phyloP scores from a whole-genome alignment of 2,888 invertebrate genomes.

The Eristalis tenax region DNA sequence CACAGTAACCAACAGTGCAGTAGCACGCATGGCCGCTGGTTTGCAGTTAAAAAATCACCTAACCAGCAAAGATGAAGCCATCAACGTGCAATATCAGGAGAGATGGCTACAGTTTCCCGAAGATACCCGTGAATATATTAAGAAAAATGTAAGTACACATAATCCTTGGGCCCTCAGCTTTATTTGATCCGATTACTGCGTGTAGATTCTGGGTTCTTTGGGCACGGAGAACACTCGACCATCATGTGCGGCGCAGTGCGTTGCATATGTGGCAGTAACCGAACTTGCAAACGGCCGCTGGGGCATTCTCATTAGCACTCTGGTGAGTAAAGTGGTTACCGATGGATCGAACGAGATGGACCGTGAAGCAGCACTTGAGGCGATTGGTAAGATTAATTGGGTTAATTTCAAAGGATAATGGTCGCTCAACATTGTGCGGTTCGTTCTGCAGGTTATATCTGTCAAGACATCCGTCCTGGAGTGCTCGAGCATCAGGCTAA shows the following conservation, averaged over 20 bases:
- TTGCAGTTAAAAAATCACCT: conserved; percentile 98
- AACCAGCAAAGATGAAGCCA: conserved; percentile 94
- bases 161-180: not conserved
- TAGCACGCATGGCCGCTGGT: conserved; percentile 98
- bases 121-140: conserved; percentile 93
- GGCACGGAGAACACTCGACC: conserved; percentile 98
- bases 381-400: conserved; percentile 87
- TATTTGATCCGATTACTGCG: conserved; percentile 26
- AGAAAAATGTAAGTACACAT: conserved; percentile 91
- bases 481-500: conserved; percentile 96
- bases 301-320: conserved; percentile 92
- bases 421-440: not conserved
- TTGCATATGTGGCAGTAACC: conserved; percentile 98
- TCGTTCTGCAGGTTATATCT: conserved; percentile 86
- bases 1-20: conserved; percentile 93
- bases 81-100: conserved; percentile 92
- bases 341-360: conserved; percentile 94
- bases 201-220: conserved; percentile 93
- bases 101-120: conserved; percentile 96
- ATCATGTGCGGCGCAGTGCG: conserved; percentile 99
- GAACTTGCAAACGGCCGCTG: conserved; percentile 96
- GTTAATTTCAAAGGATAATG: not conserved
- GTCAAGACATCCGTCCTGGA: conserved; percentile 98
- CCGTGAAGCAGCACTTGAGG: conserved; percentile 97
- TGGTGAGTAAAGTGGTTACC: conserved; percentile 95